Conservation (phyloP, 1,140 invertebrate species). For the Halotydeus destructor region DNA sequence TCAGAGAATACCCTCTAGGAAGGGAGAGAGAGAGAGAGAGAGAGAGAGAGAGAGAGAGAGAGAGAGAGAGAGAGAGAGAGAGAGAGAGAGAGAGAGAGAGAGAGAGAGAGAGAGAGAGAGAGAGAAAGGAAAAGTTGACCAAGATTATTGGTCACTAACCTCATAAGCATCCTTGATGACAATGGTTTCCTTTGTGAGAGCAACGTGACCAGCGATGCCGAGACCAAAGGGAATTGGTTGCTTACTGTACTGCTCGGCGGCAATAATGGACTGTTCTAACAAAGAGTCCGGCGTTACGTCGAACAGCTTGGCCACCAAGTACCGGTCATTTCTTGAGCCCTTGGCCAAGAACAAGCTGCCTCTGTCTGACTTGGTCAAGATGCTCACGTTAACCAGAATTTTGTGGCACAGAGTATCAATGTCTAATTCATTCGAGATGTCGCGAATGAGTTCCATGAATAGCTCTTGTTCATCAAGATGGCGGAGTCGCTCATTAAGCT, state of each 20-base stretch:
- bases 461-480: constrained; percentile 26
- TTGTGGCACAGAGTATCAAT: constrained; percentile 82
- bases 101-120: no score
- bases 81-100: no score
- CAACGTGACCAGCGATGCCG: constrained; percentile 69
- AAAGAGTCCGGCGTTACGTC: constrained; percentile 71
- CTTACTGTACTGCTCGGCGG: constrained; percentile 43
- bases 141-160: constrained; percentile 24
- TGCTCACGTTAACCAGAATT: constrained; percentile 70
- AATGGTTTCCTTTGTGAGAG: constrained; percentile 61
- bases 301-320: constrained; percentile 70
- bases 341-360: constrained; percentile 68
- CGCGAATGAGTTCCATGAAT: constrained; percentile 77
- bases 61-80: no score
- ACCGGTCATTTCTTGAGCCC: constrained; percentile 45
- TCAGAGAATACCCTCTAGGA: no score
- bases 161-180: constrained; percentile 78
- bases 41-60: no score
- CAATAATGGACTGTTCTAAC: constrained; percentile 50
- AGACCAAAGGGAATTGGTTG: constrained; percentile 57
- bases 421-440: constrained; percentile 77
- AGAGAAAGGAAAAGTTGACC: no score
- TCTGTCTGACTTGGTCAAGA: constrained; percentile 62
- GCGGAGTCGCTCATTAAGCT: constrained; percentile 11
- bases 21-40: no score